Evolutionary conservation across 2,888 invertebrate genomes (phyloP).

Genomic region (Agonum fuliginosum): DNA sequence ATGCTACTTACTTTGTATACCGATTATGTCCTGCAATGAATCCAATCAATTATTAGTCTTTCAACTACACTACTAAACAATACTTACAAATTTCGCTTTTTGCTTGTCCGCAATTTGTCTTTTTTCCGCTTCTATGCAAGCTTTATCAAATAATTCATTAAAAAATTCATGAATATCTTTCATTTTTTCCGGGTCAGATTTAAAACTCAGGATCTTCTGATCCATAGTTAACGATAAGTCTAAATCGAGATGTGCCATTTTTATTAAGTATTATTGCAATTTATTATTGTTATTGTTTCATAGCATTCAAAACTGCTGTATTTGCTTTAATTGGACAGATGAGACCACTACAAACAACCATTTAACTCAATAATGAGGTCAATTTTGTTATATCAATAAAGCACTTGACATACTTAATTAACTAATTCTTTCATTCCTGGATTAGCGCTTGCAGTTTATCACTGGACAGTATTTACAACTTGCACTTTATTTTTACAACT

Average conservation of each 20-base stretch:
- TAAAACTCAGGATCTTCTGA: conserved; percentile 69
- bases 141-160: conserved; percentile 70
- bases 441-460: not conserved
- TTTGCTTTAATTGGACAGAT: conserved; percentile 20
- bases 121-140: conserved; percentile 69
- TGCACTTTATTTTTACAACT: conserved; percentile 13
- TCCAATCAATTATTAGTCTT: conserved; percentile 37
- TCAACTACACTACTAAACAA: not conserved
- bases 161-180: conserved; percentile 70
- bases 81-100: conserved; percentile 69
- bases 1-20: conserved; percentile 71
- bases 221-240: conserved; percentile 69
- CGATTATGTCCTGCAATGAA: conserved; percentile 67
- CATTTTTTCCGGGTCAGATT: conserved; percentile 71
- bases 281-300: conserved; percentile 43
- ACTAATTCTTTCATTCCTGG: conserved; percentile 32
- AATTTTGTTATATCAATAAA: conserved; percentile 58
- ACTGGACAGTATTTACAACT: not conserved
- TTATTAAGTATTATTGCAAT: conserved; percentile 53
- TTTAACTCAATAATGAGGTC: conserved; percentile 54
- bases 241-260: conserved; percentile 68
- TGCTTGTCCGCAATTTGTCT: conserved; percentile 64
- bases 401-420: conserved; percentile 46
- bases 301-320: conserved; percentile 19
- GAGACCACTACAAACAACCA: conserved; percentile 30